Percentiles rank a stretch among this genome's conserved stretches.
phyloP scores from a whole-genome alignment of 2,797 vertebrate genomes.

The Champsocephalus gunnari region DNA sequence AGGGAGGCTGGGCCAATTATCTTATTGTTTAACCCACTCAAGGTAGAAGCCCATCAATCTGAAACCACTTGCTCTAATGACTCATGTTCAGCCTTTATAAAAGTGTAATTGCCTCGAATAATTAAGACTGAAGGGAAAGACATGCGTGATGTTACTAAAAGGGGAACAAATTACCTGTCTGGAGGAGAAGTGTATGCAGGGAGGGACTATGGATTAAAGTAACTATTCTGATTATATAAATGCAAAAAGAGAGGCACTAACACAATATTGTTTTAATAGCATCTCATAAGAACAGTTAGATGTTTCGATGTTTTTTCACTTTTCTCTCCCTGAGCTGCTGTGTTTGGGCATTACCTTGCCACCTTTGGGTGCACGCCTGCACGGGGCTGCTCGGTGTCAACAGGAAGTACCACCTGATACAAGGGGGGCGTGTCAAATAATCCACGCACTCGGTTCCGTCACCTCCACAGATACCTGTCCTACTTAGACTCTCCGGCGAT shows the following conservation, averaged over 20 bases:
- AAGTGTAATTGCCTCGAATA: constrained; percentile 76
- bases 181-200: constrained; percentile 16
- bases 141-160: constrained; percentile 40
- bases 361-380: constrained; percentile 26
- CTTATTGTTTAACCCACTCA: constrained; percentile 78
- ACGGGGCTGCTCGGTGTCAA: neutral
- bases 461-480: constrained; percentile 57
- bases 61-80: constrained; percentile 77
- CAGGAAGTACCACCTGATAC: constrained; percentile 53
- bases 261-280: too few relatives aligned
- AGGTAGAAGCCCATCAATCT: constrained; percentile 79
- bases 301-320: neutral
- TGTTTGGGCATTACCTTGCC: constrained; percentile 2
- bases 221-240: constrained; percentile 13
- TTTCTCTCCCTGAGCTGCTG: neutral
- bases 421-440: constrained; percentile 29
- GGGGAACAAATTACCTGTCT: constrained; percentile 42
- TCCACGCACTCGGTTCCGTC: constrained; percentile 33
- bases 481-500: constrained; percentile 27
- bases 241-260: neutral
- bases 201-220: constrained; percentile 19
- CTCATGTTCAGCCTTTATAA: constrained; percentile 73
- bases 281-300: neutral
- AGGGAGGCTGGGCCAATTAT: constrained; percentile 67
- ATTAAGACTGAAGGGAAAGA: constrained; percentile 69